These are phyloP conservation scores for Pangasianodon gigas DNA, from an alignment of 2,113 vertebrate species.

Conservation along the genomic window DNA sequence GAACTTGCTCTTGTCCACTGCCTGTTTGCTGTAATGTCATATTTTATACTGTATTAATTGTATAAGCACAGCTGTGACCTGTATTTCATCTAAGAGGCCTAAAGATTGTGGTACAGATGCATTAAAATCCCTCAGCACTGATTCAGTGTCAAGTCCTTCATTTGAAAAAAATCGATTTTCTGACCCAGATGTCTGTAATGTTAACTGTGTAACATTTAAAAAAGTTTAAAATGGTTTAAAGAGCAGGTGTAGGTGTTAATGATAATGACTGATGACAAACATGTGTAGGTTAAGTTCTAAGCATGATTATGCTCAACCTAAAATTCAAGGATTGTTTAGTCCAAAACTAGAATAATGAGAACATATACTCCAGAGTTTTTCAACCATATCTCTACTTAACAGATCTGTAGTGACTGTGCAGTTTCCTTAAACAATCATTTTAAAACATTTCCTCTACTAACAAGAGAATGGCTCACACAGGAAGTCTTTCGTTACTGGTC, in stretches of 20 bases:
- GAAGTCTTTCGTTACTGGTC: not conserved
- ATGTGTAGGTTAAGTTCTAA: not conserved
- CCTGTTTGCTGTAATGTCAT: conserved; percentile 5
- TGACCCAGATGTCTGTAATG: not conserved
- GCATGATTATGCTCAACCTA: not conserved
- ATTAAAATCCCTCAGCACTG: conserved; percentile 25
- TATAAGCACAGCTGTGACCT: not conserved
- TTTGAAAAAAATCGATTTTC: not conserved
- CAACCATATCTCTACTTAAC: not conserved
- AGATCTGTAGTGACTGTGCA: not conserved
- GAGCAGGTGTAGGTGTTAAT: not conserved
- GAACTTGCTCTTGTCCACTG: not conserved
- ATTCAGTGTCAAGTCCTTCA: not conserved
- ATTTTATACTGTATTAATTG: conserved; percentile 15
- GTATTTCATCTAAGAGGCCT: not conserved
- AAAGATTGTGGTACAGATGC: not conserved
- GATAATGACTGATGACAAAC: not conserved
- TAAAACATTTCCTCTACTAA: not conserved
- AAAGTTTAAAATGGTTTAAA: not conserved
- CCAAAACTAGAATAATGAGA: not conserved
- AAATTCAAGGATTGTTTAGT: not conserved
- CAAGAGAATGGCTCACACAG: not conserved
- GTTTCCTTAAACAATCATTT: not conserved
- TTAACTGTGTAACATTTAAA: not conserved
- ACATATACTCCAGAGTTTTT: not conserved